Evolutionary conservation across 2,797 vertebrate species (phyloP).

Genomic region (Acipenser oxyrinchus): DNA sequence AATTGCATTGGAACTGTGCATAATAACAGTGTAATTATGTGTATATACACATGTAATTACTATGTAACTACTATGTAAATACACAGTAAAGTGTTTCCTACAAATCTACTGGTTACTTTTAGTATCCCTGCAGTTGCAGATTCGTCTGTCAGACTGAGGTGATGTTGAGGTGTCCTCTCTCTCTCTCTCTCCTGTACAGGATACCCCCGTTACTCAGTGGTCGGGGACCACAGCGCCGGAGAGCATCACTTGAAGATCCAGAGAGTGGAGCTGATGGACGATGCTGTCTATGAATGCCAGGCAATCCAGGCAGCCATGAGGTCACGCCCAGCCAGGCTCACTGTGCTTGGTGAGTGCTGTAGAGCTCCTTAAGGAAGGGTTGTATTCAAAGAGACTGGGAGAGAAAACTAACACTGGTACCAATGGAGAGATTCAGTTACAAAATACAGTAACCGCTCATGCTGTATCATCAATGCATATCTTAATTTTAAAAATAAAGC

Average conservation of each 20-base stretch:
- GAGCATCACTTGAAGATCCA: constrained; percentile 92
- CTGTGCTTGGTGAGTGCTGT: constrained; percentile 79
- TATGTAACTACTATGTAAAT: too few relatives aligned
- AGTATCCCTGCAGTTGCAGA: too few relatives aligned
- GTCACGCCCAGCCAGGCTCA: constrained; percentile 86
- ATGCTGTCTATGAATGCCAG: constrained; percentile 93
- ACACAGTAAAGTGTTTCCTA: too few relatives aligned
- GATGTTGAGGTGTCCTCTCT: neutral
- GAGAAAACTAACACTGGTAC: neutral
- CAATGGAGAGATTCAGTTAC: too few relatives aligned
- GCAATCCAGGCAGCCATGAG: constrained; percentile 92
- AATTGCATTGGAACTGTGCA: too few relatives aligned
- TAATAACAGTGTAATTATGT: too few relatives aligned
- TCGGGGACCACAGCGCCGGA: constrained; percentile 84
- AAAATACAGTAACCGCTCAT: too few relatives aligned
- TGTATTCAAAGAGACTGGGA: neutral
- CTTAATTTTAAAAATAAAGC: too few relatives aligned
- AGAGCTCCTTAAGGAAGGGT: neutral
- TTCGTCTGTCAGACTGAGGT: too few relatives aligned
- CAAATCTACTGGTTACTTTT: too few relatives aligned
- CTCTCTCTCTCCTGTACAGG: constrained; percentile 51
- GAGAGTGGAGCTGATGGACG: constrained; percentile 85
- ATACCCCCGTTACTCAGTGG: constrained; percentile 90
- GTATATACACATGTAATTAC: too few relatives aligned
- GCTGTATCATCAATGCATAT: too few relatives aligned